Evolutionary conservation across 1,140 invertebrate genomes (phyloP), one percentile per base, ranked within the genome.

Genomic region (Chelonus insularis): DNA sequence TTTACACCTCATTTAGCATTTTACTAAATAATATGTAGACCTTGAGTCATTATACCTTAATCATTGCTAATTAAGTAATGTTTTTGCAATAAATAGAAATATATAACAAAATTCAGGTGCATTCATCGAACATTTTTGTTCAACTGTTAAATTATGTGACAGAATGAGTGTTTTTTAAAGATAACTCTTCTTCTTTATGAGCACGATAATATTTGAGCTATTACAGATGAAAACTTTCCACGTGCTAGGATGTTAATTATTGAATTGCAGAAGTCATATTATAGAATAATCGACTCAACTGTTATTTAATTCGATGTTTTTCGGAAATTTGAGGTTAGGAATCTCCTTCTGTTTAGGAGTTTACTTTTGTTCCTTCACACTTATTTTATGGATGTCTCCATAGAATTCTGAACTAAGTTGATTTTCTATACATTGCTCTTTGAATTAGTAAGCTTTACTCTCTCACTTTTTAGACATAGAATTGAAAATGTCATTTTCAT

Each of bases 381-480:
- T 90, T 91, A 2, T 93, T 93, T 72, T 95, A 91, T 39, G 86
- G 86, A 65, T 89, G 89, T 50, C 84, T 67, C 95, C 94, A 66
- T 96, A 96, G 7, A 98, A 81, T 83, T 98, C 96, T 66, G 94
- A 89, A 36, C 92, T 84, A 29, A 99, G 79, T 72, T 96, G 92
- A 57, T 97, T 77, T 76, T 98, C 97, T 73, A 97, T 96, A 71
- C 97, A 83, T 76, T 99, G 97, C 69, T 99, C 97, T 75, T 97
- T 96, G 75, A 95, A 97, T 12, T 94, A 96, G 76, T 99, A 99
- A 1, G 89, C 92, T 83, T 98, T 99, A 75, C 93, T 98, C 73
- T 99, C 96, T 37, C 96, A 84, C 80, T 96, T 97, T 72, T 98
- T 86, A 70, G 99, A 98, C 82, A 92, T 90, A 12, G 87, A 86